These are phyloP conservation scores for Bovichtus variegatus DNA, from an alignment of 2,797 vertebrate genomes.

Conservation along the genomic window DNA sequence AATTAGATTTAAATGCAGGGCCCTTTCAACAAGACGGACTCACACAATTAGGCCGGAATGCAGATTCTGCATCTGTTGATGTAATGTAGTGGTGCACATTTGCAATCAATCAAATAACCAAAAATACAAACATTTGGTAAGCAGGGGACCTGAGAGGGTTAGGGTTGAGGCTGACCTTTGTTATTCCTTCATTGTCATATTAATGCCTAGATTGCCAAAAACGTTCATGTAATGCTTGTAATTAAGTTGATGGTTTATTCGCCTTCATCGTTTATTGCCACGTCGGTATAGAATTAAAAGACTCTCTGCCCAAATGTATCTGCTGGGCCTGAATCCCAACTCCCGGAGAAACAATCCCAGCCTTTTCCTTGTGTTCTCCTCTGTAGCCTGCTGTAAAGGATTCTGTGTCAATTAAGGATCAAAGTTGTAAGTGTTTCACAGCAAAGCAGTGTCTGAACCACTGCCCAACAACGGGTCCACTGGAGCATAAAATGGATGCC, in stretches of 20 bases:
- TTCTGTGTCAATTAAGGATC: constrained; percentile 66
- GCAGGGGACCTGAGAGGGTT: background rate
- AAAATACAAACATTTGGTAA: background rate
- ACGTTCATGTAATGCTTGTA: background rate
- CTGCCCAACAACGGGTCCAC: constrained; percentile 56
- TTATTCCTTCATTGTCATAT: background rate
- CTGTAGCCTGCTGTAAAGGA: constrained; percentile 34
- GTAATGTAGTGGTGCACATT: background rate
- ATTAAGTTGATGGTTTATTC: background rate
- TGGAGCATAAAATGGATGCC: constrained; percentile 64
- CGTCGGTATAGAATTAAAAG: constrained; percentile 1
- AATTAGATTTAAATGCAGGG: background rate
- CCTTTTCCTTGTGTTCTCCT: constrained; percentile 12
- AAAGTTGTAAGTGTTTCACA: constrained; percentile 63
- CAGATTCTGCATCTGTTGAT: background rate
- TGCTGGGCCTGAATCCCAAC: constrained; percentile 13
- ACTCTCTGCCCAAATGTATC: constrained; percentile 12
- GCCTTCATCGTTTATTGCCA: constrained; percentile 6
- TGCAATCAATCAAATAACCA: background rate
- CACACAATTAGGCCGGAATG: background rate
- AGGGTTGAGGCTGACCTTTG: background rate
- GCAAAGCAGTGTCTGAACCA: constrained; percentile 55
- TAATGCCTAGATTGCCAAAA: background rate
- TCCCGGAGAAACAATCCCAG: background rate
- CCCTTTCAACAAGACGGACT: background rate